These are phyloP conservation scores for Sebastes kiyomatsui DNA, from an alignment of 2,797 vertebrate genomes.

Conservation along the genomic window DNA sequence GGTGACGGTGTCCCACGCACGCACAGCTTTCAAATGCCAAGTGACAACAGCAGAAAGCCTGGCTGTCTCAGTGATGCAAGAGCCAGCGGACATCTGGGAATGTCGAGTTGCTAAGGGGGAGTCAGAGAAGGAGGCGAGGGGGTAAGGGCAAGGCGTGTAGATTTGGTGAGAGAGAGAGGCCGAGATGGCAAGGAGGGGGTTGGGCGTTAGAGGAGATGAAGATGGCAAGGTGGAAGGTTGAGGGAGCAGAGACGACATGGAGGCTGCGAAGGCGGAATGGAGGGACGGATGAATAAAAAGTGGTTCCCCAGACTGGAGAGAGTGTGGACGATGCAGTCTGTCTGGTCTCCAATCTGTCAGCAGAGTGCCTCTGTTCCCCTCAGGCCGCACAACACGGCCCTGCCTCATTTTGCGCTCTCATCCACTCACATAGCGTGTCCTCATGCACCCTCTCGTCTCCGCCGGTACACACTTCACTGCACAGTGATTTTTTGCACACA, in stretches of 20 bases:
- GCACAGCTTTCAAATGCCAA: slow-evolving; percentile 65
- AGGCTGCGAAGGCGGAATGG: slow-evolving; percentile 2
- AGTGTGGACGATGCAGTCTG: slow-evolving; percentile 66
- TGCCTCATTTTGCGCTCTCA: slow-evolving; percentile 50
- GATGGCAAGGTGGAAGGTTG: slow-evolving; percentile 39
- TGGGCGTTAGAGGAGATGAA: slow-evolving; percentile 19
- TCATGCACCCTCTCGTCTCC: slow-evolving; percentile 65
- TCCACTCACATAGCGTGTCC: slow-evolving; percentile 65
- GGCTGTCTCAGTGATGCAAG: slow-evolving; percentile 56
- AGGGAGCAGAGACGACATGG: slow-evolving; percentile 14
- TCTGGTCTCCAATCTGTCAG: slow-evolving; percentile 73
- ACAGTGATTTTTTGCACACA: slow-evolving; percentile 45
- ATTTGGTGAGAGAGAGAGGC: neutral
- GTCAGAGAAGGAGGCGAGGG: neutral
- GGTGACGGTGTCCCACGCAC: slow-evolving; percentile 47
- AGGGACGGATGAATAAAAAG: slow-evolving; percentile 41
- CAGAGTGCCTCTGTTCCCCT: slow-evolving; percentile 52
- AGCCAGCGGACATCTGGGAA: slow-evolving; percentile 68
- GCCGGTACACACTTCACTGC: slow-evolving; percentile 56
- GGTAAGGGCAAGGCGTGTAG: neutral
- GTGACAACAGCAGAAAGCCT: slow-evolving; percentile 57
- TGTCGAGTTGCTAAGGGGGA: slow-evolving; percentile 42
- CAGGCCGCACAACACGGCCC: slow-evolving; percentile 45
- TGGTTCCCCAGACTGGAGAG: slow-evolving; percentile 18
- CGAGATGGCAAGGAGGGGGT: neutral